phyloP scores from a whole-genome alignment of 92 coral and sea anemone species.

The Heliopora coerulea region DNA sequence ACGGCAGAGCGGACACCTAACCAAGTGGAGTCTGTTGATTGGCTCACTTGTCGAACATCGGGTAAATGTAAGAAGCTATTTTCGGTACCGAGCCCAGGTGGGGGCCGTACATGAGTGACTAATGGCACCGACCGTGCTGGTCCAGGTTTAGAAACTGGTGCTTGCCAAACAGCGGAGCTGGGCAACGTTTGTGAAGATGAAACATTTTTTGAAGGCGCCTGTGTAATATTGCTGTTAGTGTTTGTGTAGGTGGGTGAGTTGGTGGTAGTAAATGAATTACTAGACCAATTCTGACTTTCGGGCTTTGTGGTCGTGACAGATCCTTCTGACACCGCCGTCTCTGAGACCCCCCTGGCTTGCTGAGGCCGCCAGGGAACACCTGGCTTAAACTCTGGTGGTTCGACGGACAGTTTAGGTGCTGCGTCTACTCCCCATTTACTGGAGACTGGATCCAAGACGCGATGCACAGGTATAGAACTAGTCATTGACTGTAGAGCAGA shows the following conservation, averaged over 20 bases:
- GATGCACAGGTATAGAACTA: constrained; percentile 31
- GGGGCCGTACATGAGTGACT: constrained; percentile 79
- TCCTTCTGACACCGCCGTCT: constrained; percentile 14
- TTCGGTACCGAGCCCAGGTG: constrained; percentile 82
- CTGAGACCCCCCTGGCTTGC: constrained; percentile 51
- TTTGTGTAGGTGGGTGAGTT: constrained; percentile 6
- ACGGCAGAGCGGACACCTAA: constrained; percentile 28
- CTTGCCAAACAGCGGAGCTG: constrained; percentile 46
- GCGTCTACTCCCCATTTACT: constrained; percentile 99
- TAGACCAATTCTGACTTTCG: constrained; percentile 40
- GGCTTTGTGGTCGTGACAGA: constrained; percentile 22
- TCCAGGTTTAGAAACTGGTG: constrained; percentile 40
- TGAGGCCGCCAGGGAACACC: constrained; percentile 99
- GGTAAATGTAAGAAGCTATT: constrained; percentile 67
- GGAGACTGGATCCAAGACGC: constrained; percentile 86
- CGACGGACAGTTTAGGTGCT: constrained; percentile 91
- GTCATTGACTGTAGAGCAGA: constrained; percentile 22
- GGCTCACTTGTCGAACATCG: constrained; percentile 40
- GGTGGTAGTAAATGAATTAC: constrained; percentile 12
- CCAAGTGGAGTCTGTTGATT: constrained; percentile 23
- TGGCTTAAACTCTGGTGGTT: constrained; percentile 98
- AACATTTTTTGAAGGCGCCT: constrained; percentile 15
- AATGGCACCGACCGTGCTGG: constrained; percentile 28
- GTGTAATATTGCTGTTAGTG: constrained; percentile 24
- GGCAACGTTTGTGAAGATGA: constrained; percentile 28